Evolutionary conservation across 2,113 vertebrate species (phyloP), one percentile per base, ranked within the genome.

Genomic region (Nestor notabilis): DNA sequence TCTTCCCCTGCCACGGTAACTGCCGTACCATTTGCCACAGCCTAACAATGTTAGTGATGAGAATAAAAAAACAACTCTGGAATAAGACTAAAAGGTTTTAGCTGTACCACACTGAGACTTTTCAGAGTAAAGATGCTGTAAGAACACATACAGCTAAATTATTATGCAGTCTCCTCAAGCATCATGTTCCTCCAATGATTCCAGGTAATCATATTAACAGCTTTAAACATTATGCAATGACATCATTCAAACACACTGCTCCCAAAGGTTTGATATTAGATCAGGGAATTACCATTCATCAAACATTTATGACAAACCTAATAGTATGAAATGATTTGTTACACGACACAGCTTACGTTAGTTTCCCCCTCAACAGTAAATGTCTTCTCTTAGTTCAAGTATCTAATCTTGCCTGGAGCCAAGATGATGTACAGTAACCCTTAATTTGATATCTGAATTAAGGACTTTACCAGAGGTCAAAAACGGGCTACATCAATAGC

Each of bases 181-280:
- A 85, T 50, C 17, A 2, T 29, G 61, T 47, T 92, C 29, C 78
- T 85, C 56, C 91, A 83, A 1, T 63, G 93, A 91, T 37, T 80
- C 61, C 88, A 97, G 96, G 92, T 96, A 97, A 98, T 95, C 96
- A 55, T 37, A 95, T 97, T 95, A 97, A 89, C 88, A 74, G 93
- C 83, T 92, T 80, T 93, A 41, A 90, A 79, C 78, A 44, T 90
- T 86, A 71, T 55, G 77, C 64, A 53, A 89, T 96, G 97, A 96
- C 97, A 97, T 97, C 97, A 97, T 44, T 96, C 97, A 94, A 91
- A 88, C 75, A 77, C 76, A 97, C 79, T 56, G 93, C 80, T 97
- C 97, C 97, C 96, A 35, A 83, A 87, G 91, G 96, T 71, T 88
- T 90, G 79, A 29, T 83, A 91, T 90, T 83, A 95, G 92, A 95